A percentile compares a stretch with the other conserved stretches of the same genome.
Evolutionary conservation across 2,888 invertebrate species (phyloP).

Genomic region (Nephrotoma guestfalica): DNA sequence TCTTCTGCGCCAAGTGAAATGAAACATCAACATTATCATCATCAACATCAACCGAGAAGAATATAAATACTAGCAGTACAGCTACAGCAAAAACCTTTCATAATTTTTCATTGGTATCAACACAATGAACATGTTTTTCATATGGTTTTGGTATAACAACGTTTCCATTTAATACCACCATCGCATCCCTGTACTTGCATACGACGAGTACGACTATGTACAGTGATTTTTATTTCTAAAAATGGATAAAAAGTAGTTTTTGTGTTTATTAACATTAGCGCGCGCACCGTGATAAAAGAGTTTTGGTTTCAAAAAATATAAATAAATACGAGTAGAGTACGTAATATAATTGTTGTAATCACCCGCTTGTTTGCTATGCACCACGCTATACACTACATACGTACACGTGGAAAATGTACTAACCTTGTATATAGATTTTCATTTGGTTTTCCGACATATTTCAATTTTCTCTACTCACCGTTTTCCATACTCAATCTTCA

Average conservation of each 20-base stretch:
- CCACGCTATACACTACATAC: not conserved
- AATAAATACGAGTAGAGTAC: not conserved
- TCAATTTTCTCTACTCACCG: not conserved
- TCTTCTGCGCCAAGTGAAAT: not conserved
- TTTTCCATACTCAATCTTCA: not conserved
- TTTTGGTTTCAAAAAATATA: not conserved
- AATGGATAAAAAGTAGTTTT: not conserved
- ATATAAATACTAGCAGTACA: not conserved
- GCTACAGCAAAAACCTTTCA: not conserved
- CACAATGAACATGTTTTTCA: not conserved
- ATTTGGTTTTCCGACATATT: not conserved
- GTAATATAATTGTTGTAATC: not conserved
- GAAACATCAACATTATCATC: not conserved
- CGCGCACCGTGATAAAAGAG: not conserved
- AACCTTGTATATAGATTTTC: not conserved
- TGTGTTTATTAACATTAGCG: not conserved
- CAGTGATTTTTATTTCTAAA: not conserved
- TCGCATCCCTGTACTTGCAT: not conserved
- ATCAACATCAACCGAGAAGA: not conserved
- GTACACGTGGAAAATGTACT: not conserved
- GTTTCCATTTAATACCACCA: not conserved
- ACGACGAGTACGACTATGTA: not conserved
- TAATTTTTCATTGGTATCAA: not conserved
- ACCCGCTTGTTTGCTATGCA: not conserved
- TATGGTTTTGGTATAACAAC: not conserved